These are phyloP conservation scores for Chymomyza costata DNA, from an alignment of 1,140 invertebrate species.

Conservation along the genomic window DNA sequence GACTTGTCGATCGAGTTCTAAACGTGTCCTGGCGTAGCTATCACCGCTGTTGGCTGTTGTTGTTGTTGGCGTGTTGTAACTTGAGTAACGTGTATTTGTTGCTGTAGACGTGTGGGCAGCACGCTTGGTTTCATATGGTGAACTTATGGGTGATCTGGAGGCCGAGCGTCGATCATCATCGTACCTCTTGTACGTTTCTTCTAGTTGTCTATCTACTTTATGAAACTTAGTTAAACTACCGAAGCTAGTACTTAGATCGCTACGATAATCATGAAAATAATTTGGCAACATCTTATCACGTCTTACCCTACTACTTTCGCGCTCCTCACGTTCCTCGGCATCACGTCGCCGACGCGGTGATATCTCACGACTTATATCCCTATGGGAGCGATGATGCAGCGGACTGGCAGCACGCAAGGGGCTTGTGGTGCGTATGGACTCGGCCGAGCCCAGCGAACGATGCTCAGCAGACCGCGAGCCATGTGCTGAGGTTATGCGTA, in stretches of 20 bases:
- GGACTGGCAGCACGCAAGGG: slow-evolving; percentile 42
- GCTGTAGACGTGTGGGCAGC: no score
- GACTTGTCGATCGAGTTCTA: slow-evolving; percentile 24
- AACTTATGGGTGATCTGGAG: slow-evolving; percentile 57
- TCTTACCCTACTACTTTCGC: slow-evolving; percentile 74
- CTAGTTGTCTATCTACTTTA: slow-evolving; percentile 75
- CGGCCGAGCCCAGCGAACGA: slow-evolving; percentile 54
- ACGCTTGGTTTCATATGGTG: slow-evolving; percentile 62
- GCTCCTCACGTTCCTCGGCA: slow-evolving; percentile 56
- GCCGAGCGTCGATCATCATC: slow-evolving; percentile 65
- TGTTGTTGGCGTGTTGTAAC: slow-evolving; percentile 20
- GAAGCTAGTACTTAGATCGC: slow-evolving; percentile 64
- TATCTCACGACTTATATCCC: slow-evolving; percentile 59
- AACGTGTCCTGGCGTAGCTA: slow-evolving; percentile 38
- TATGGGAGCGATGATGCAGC: slow-evolving; percentile 55
- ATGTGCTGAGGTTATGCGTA: slow-evolving; percentile 54
- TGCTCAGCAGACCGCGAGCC: slow-evolving; percentile 29
- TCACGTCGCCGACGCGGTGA: slow-evolving; percentile 53
- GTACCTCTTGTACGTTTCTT: slow-evolving; percentile 67
- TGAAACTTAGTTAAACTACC: slow-evolving; percentile 75
- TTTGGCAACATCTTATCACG: slow-evolving; percentile 75
- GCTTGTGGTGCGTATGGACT: slow-evolving; percentile 52
- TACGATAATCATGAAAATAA: slow-evolving; percentile 69
- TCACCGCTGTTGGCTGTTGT: slow-evolving; percentile 7
- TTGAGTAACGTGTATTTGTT: slow-evolving; percentile 26